Conservation (phyloP, 2,888 invertebrate species). For the Trichopria drosophilae region DNA sequence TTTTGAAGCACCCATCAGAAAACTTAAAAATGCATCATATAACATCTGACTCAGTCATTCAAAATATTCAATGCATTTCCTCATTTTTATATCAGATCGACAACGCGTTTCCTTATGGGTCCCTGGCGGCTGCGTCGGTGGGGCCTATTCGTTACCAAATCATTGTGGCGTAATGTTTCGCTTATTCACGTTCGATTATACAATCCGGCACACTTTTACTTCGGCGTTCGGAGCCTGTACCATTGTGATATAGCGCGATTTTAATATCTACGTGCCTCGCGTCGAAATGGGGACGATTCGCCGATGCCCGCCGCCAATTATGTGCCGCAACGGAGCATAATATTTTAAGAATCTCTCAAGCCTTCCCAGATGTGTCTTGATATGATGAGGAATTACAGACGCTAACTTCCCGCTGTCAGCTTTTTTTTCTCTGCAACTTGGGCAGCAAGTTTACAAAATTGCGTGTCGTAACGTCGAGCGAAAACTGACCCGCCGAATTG, state of each 20-base stretch:
- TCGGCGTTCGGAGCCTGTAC: constrained; percentile 34
- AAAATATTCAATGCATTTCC: no score
- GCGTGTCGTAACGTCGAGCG: no score
- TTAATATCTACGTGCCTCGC: constrained; percentile 36
- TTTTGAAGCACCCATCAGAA: no score
- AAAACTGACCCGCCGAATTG: no score
- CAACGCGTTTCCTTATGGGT: no score
- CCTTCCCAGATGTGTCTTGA: constrained; percentile 1
- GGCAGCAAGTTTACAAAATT: no score
- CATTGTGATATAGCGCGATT: constrained; percentile 42
- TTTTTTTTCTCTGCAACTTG: no score
- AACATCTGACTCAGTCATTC: no score
- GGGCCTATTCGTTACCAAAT: constrained; percentile 54
- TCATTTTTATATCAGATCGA: no score
- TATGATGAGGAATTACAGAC: constrained; percentile 3
- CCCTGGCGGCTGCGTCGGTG: constrained; percentile 30
- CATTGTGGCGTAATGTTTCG: constrained; percentile 58
- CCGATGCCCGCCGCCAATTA: constrained; percentile 9
- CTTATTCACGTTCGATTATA: constrained; percentile 59
- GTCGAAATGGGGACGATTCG: constrained; percentile 32
- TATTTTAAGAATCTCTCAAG: constrained; percentile 1
- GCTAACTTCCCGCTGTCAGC: neutral
- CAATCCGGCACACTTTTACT: constrained; percentile 60
- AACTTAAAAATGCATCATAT: no score
- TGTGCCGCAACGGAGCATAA: neutral